phyloP scores from a whole-genome alignment of 1,140 invertebrate genomes.

The Anagrus nilaparvatae region DNA sequence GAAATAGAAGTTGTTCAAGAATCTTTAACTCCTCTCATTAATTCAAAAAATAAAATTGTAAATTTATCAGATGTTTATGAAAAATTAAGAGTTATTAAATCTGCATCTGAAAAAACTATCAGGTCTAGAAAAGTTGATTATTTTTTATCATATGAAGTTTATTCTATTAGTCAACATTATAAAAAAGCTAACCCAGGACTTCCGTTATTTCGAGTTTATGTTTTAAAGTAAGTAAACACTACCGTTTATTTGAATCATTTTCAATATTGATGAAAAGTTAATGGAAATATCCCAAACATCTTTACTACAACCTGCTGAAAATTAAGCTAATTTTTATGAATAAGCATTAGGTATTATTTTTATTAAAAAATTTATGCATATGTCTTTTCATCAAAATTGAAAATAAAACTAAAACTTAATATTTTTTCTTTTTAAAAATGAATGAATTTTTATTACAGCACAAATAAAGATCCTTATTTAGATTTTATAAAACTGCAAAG shows the following conservation, averaged over 20 bases:
- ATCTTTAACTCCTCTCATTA: conserved; percentile 26
- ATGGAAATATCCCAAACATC: neutral
- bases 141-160: conserved; percentile 37
- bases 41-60: conserved; percentile 19
- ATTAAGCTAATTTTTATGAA: neutral
- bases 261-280: too few relatives aligned
- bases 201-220: conserved; percentile 30
- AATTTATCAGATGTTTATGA: conserved; percentile 31
- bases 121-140: conserved; percentile 30
- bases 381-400: neutral
- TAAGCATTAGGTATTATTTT: neutral
- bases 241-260: neutral
- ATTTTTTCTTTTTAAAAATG: neutral
- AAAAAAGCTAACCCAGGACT: conserved; percentile 33
- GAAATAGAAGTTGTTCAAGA: conserved; percentile 32
- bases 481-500: conserved; percentile 30
- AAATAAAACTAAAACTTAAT: neutral
- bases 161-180: conserved; percentile 26
- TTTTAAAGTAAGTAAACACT: conserved; percentile 27
- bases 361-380: too few relatives aligned
- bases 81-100: conserved; percentile 36
- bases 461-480: conserved; percentile 18
- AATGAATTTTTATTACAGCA: conserved; percentile 17
- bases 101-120: conserved; percentile 27
- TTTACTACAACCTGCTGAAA: neutral